Evolutionary conservation across 2,113 vertebrate species (phyloP), one percentile per base, ranked within the genome.

Genomic region (Atlantisia rogersi): DNA sequence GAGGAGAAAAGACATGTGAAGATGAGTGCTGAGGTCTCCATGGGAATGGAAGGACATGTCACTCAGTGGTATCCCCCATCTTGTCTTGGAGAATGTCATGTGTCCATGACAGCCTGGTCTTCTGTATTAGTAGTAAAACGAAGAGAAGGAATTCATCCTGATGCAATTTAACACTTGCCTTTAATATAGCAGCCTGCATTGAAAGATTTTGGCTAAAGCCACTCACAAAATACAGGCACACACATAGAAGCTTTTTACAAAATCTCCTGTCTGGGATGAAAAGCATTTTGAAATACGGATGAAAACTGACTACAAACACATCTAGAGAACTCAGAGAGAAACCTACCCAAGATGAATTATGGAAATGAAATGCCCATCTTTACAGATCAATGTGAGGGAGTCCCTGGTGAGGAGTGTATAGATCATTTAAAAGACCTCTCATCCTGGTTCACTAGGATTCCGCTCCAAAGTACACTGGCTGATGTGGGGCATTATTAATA

Each of bases 301-400:
- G 52, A 96, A 79, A 80, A 76, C 69, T 86, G 90, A 89, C 92
- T 91, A 84, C 88, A 90, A 84, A 77, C 56, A 77, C 55, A 65
- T 59, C 68, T 16, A 15, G 75, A 90, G 71, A 62, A 62, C 62
- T 74, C 17, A 1, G 79, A 79, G 46, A 71, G 65, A 87, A 79
- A 82, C 25, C 46, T 86, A 25, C 53, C 58, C 1, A 15, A 94
- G 92, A 88, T 12, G 75, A 85, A 80, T 96, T 68, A 94, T 75
- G 86, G 88, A 69, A 96, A 97, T 86, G 65, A 96, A 96, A 96
- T 94, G 82, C 86, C 73, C 77, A 52, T 84, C 94, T 85, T 89
- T 80, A 59, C 82, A 88, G 89, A 97, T 94, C 95, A 90, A 63
- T 96, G 92, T 37, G 88, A 68, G 88, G 58, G 71, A 91, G 56